Percentiles rank a stretch among this genome's conserved stretches.
These are phyloP conservation scores for Pelmatolapia mariae DNA, from an alignment of 2,113 vertebrate species.

Conservation along the genomic window DNA sequence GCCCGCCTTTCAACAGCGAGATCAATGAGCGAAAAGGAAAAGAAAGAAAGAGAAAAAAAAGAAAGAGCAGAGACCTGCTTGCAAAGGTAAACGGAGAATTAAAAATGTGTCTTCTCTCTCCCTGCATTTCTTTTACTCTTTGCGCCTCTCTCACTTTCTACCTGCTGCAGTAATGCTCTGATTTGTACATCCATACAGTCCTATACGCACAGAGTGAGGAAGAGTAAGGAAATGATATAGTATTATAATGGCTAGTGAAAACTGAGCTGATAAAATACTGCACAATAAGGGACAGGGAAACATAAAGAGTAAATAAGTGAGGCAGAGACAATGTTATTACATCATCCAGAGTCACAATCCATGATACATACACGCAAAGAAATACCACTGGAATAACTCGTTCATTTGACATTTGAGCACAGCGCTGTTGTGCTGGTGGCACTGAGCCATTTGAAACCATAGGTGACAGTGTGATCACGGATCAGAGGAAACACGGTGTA, in stretches of 20 bases:
- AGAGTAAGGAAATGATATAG: not conserved
- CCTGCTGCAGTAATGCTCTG: constrained; percentile 7
- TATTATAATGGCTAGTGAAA: not conserved
- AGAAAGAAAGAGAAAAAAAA: constrained; percentile 1
- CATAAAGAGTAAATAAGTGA: not conserved
- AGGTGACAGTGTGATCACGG: not conserved
- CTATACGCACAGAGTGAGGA: not conserved
- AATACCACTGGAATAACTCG: not conserved
- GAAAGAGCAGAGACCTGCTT: constrained; percentile 19
- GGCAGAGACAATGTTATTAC: constrained; percentile 22
- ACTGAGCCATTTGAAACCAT: not conserved
- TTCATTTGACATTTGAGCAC: constrained; percentile 1
- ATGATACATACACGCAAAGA: not conserved
- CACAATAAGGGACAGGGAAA: not conserved
- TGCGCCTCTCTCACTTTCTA: not conserved
- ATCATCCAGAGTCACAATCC: constrained; percentile 5
- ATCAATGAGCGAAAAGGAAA: constrained; percentile 50
- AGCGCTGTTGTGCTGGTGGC: not conserved
- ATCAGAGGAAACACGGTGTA: not conserved
- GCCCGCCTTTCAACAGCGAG: constrained; percentile 50
- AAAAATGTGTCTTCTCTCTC: not conserved
- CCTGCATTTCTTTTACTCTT: not conserved
- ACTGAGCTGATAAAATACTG: constrained; percentile 7
- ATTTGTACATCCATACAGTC: not conserved
- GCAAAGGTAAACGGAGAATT: not conserved